Conservation (phyloP, 2,797 vertebrate species). For the Oryzias sinensis region DNA sequence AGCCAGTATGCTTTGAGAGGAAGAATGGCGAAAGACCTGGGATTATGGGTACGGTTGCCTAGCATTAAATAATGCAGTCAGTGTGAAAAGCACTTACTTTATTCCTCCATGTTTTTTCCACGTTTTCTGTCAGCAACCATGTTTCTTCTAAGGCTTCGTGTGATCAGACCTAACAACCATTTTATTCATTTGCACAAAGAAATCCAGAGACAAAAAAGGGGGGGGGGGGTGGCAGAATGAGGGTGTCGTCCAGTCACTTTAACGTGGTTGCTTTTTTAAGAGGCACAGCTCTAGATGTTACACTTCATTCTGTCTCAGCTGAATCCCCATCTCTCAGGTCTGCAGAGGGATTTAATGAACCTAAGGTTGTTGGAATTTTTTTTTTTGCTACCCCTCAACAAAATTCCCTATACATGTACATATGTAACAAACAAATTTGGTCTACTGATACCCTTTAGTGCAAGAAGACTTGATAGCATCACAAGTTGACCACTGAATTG, state of each 20-base stretch:
- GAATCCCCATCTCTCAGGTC: conserved; percentile 68
- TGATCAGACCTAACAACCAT: conserved; percentile 6
- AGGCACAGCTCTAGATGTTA: conserved; percentile 70
- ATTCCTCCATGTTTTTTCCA: conserved; percentile 42
- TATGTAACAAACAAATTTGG: conserved; percentile 18
- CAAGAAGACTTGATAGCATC: conserved; percentile 27
- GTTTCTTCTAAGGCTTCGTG: conserved; percentile 11
- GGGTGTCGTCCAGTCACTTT: conserved; percentile 60
- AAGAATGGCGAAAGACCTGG: conserved; percentile 37
- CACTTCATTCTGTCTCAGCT: conserved; percentile 73
- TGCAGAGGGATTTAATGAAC: conserved; percentile 61
- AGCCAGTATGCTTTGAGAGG: conserved; percentile 14
- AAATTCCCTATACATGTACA: background rate
- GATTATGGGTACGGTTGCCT: conserved; percentile 45
- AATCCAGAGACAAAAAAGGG: conserved; percentile 14
- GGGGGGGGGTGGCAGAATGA: conserved; percentile 34
- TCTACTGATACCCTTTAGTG: conserved; percentile 15
- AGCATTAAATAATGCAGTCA: conserved; percentile 72
- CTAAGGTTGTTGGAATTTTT: conserved; percentile 36
- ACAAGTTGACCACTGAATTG: conserved; percentile 41
- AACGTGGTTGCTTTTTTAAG: conserved; percentile 62
- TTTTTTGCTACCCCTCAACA: conserved; percentile 10
- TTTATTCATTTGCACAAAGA: conserved; percentile 13
- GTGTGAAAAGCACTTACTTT: conserved; percentile 55
- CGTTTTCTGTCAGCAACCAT: conserved; percentile 38